Conservation (phyloP, 2,113 vertebrate species). For the Hemibagrus wyckioides region DNA sequence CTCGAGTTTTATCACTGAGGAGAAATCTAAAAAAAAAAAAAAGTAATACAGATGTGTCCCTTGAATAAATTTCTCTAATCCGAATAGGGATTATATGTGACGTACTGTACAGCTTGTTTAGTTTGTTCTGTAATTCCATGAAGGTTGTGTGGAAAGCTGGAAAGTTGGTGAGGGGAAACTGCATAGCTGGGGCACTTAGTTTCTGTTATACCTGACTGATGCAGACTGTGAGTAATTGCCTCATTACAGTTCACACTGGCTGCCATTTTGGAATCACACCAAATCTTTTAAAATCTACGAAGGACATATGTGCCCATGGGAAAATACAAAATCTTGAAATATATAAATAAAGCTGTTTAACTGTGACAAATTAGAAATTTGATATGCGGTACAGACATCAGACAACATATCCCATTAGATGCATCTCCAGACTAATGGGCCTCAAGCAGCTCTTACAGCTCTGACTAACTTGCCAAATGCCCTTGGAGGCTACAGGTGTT, state of each 20-base stretch:
- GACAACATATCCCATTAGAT: not conserved
- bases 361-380: slow-evolving; percentile 15
- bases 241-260: slow-evolving; percentile 53
- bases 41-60: too few species aligned
- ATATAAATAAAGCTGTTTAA: not conserved
- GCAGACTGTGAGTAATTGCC: slow-evolving; percentile 59
- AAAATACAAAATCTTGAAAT: not conserved
- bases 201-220: slow-evolving; percentile 43
- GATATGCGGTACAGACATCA: not conserved
- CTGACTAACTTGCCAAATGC: slow-evolving; percentile 22
- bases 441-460: not conserved
- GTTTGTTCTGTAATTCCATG: not conserved
- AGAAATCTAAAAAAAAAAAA: not conserved
- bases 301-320: slow-evolving; percentile 40
- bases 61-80: not conserved
- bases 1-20: not conserved
- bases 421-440: slow-evolving; percentile 20
- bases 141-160: slow-evolving; percentile 3
- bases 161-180: not conserved
- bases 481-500: slow-evolving; percentile 26
- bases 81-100: not conserved
- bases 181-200: not conserved
- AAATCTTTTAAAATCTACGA: slow-evolving; percentile 58
- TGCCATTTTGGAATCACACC: slow-evolving; percentile 49
- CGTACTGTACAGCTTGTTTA: not conserved